phyloP scores from a whole-genome alignment of 2,888 invertebrate species.

The Zhengitettix transpicula region DNA sequence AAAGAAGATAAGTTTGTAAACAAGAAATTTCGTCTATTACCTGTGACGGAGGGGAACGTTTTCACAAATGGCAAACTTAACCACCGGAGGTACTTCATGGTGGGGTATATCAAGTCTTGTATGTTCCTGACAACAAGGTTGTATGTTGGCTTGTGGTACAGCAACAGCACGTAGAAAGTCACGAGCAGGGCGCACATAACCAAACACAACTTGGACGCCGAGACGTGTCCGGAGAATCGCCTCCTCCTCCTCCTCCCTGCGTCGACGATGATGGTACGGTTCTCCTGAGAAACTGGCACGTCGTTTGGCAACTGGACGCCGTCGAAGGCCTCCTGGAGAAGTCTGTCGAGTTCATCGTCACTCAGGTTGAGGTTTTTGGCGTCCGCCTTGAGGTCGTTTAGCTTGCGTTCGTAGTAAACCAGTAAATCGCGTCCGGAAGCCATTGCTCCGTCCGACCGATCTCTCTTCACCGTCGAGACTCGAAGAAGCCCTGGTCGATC shows the following conservation, averaged over 20 bases:
- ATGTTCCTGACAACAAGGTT: conserved; percentile 51
- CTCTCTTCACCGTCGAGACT: too few relatives aligned
- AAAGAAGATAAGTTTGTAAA: too few relatives aligned
- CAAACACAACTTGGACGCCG: too few relatives aligned
- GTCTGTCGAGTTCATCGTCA: conserved; percentile 42
- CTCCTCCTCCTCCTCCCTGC: background rate
- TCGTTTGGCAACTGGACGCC: conserved; percentile 17
- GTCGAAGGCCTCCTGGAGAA: conserved; percentile 38
- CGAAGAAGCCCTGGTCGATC: too few relatives aligned
- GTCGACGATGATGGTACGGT: background rate
- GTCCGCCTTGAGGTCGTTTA: conserved; percentile 37
- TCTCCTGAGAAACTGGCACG: conserved; percentile 5
- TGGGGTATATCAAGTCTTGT: conserved; percentile 68
- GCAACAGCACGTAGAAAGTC: too few relatives aligned
- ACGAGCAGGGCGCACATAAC: too few relatives aligned
- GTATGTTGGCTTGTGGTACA: conserved; percentile 43
- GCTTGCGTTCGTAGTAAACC: conserved; percentile 31
- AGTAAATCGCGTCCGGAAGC: background rate
- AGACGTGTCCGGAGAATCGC: too few relatives aligned
- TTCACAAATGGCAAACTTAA: conserved; percentile 60
- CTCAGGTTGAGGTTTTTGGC: conserved; percentile 40
- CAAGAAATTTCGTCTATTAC: conserved; percentile 27
- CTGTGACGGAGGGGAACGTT: conserved; percentile 53
- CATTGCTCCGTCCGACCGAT: too few relatives aligned
- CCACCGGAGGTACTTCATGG: conserved; percentile 52